Conservation (phyloP, 2,888 invertebrate genomes). For the Piscicola geometra region DNA sequence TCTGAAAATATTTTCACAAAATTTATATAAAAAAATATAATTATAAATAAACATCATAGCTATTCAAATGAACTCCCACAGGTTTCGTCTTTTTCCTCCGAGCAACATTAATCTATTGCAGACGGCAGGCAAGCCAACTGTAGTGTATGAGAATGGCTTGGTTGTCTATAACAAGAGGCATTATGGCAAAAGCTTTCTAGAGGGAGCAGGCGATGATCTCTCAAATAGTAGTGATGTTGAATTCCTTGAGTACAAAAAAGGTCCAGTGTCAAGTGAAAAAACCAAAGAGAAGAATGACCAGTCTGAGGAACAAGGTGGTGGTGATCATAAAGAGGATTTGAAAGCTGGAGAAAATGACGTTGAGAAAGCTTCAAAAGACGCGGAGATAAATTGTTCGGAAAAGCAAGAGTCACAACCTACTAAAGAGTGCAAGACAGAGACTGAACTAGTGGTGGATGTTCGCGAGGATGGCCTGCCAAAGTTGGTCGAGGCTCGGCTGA, state of each 20-base stretch:
- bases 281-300: neutral
- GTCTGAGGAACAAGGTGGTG: neutral
- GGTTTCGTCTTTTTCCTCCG: conserved; percentile 39
- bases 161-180: conserved; percentile 35
- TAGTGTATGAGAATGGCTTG: conserved; percentile 38
- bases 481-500: conserved; percentile 32
- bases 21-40: neutral
- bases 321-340: neutral
- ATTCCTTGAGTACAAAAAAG: neutral
- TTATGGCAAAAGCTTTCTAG: neutral
- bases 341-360: neutral
- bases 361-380: neutral
- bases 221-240: neutral
- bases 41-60: no score
- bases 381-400: no score
- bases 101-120: conserved; percentile 28
- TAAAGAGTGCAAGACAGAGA: neutral
- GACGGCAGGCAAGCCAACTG: conserved; percentile 29
- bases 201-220: no score
- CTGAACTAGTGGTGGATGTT: conserved; percentile 26
- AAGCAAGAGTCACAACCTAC: no score
- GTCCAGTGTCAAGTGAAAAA: no score
- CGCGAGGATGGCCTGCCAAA: conserved; percentile 39
- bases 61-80: neutral
- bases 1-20: neutral